Base-by-base conservation (phyloP, 1,140 invertebrate genomes). In the Hylaeus anthracinus region DNA sequence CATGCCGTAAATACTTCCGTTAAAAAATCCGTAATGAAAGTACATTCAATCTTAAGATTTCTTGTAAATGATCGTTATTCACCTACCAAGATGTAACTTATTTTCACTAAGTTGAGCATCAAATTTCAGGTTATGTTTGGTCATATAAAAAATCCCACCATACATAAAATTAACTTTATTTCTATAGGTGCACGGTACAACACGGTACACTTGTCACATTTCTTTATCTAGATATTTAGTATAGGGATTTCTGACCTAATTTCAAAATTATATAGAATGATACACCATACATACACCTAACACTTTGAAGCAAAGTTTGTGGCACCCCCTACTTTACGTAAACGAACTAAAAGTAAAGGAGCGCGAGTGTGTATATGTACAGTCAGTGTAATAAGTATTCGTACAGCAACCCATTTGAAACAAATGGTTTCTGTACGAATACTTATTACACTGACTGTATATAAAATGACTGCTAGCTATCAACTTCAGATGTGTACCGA, bases 71-170 rank as follows among this genome's bases (percentile, higher is more conserved):
- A 51, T n/a, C 9, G 15, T 60, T 26, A 5, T 12, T 15, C 43
- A 45, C 5, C 6, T 51, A 12, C 10, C 15, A n/a, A 41, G 5
- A 41, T 64, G 5, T 39, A 55, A 64, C 12, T 12, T 6, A 3
- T 14, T 6, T 55, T 26, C 5, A 10, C 0, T 60, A 60, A 39
- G n/a, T 10, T 2, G 5, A 64, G n/a, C 43, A 37, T 41, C 2
- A 37, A 63, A 14, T 77, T 51, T 72, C n/a, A 79, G 60, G 39
- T 79, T 78, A 64, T 71, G 15, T 60, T 55, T 15, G 43, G 2
- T 53, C 1, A n/a, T 5, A 39, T 43, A 39, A 1, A 39, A 56
- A 12, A 3, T 37, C 43, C 12, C 4, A 37, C 1, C 43, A 12
- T 71, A 39, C 26, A 37, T 39, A 39, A 79, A 51, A 60, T 79